Conservation (phyloP, 2,888 invertebrate genomes). For the Auanema freiburgensis region DNA sequence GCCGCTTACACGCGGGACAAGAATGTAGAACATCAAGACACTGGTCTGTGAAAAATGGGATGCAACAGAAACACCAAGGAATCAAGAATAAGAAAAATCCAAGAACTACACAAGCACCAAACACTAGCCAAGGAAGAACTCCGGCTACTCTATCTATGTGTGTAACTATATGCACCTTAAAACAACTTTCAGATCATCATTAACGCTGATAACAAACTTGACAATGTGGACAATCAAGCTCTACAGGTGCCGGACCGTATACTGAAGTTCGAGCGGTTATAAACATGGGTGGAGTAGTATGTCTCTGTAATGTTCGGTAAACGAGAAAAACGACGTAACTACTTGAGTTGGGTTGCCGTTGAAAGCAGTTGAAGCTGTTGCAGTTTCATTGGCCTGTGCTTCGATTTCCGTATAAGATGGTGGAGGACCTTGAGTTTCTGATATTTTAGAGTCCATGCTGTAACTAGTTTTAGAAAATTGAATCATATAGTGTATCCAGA, state of each 20-base stretch:
- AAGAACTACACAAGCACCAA: constrained; percentile 44
- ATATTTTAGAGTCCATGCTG: constrained; percentile 14
- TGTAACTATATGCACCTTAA: constrained; percentile 57
- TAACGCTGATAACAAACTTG: constrained; percentile 31
- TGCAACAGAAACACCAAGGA: constrained; percentile 54
- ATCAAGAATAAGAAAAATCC: constrained; percentile 58
- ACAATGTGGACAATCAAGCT: constrained; percentile 61
- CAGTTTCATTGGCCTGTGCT: not conserved
- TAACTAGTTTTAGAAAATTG: constrained; percentile 1
- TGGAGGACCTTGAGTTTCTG: constrained; percentile 15
- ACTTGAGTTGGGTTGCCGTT: not conserved
- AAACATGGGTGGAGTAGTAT: constrained; percentile 17
- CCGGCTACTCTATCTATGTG: constrained; percentile 54
- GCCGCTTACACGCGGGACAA: constrained; percentile 59
- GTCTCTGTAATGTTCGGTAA: too few relatives aligned
- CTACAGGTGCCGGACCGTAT: constrained; percentile 53
- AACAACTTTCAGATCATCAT: not conserved
- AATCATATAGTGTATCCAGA: too few relatives aligned
- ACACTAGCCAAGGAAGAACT: constrained; percentile 49
- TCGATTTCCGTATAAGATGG: constrained; percentile 13
- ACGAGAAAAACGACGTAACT: too few relatives aligned
- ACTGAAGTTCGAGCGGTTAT: constrained; percentile 26
- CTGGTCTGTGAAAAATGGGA: constrained; percentile 59
- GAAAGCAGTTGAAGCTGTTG: not conserved
- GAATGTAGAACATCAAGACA: constrained; percentile 59